phyloP scores from a whole-genome alignment of 1,140 invertebrate species.

The Ostrea edulis region DNA sequence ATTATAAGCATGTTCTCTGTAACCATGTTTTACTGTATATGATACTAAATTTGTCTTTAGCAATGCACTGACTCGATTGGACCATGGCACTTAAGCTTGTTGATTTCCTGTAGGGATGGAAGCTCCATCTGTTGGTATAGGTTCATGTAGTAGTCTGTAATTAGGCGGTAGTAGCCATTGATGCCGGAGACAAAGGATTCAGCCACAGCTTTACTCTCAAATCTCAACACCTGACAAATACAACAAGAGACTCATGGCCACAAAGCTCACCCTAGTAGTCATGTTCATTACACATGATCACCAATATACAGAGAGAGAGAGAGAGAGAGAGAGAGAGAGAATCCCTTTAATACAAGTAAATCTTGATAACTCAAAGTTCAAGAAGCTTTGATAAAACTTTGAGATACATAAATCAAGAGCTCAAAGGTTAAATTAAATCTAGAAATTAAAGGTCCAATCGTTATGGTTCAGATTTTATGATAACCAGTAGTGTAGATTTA shows the following conservation, averaged over 20 bases:
- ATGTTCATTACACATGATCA: no score
- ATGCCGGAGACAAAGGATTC: conserved; percentile 56
- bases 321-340: no score
- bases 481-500: no score
- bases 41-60: neutral
- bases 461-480: no score
- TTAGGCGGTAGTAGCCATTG: conserved; percentile 56
- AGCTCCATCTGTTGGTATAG: conserved; percentile 53
- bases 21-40: neutral
- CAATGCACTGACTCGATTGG: conserved; percentile 53
- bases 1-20: neutral
- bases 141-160: conserved; percentile 50
- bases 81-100: conserved; percentile 42
- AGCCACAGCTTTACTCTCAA: conserved; percentile 47
- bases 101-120: conserved; percentile 39
- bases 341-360: no score
- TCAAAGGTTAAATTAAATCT: no score
- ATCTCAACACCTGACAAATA: conserved; percentile 43
- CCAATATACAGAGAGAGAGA: no score
- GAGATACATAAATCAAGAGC: no score
- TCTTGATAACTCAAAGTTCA: no score
- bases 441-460: no score
- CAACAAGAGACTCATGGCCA: neutral
- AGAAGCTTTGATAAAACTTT: no score
- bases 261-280: no score